Percentiles rank a stretch among this genome's conserved stretches.
Evolutionary conservation across 2,113 vertebrate species (phyloP).

Genomic region (mouse (Mus musculus)): GRCm39 chr16:23242001-23242500

Average conservation of each 20-base stretch:
- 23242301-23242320: background rate
- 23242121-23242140: background rate
- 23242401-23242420: background rate
- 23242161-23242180: background rate
- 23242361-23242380: background rate
- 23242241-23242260: background rate
- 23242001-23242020: background rate
- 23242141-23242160: background rate
- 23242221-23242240: background rate
- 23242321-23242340: background rate
- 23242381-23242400: background rate
- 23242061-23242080: background rate
- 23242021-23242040: background rate
- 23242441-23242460: background rate
- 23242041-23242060: background rate
- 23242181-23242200: background rate
- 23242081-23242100: background rate
- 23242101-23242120: background rate
- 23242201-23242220: background rate
- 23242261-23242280: background rate
- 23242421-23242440: background rate
- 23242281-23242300: background rate
- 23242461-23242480: background rate
- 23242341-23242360: background rate
- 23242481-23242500: background rate